phyloP scores from a whole-genome alignment of 1,140 invertebrate genomes.

The Zaprionus ornatus region DNA sequence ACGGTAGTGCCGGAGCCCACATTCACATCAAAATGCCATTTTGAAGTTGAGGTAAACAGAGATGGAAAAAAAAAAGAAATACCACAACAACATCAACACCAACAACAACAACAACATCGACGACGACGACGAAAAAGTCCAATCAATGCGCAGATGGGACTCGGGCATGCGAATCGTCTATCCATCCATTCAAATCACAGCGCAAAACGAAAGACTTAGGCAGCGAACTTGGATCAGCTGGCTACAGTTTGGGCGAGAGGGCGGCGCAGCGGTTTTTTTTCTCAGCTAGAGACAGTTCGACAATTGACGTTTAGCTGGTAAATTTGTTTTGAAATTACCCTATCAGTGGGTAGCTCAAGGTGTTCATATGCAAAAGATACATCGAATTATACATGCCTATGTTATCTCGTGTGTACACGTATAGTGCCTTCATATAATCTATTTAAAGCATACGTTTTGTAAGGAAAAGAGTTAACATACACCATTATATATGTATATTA shows the following conservation, averaged over 20 bases:
- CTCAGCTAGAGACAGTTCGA: conserved; percentile 8
- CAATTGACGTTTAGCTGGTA: conserved; percentile 15
- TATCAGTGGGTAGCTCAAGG: conserved; percentile 22
- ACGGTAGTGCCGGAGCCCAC: conserved; percentile 35
- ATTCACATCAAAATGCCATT: conserved; percentile 56
- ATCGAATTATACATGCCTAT: no score
- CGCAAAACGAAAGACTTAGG: conserved; percentile 69
- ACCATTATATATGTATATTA: no score
- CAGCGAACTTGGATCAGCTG: conserved; percentile 55
- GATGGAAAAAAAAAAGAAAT: not conserved
- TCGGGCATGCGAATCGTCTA: conserved; percentile 49
- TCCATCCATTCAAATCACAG: conserved; percentile 39
- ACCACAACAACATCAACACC: not conserved
- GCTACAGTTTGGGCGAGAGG: not conserved
- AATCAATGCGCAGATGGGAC: conserved; percentile 48
- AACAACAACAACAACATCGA: not conserved
- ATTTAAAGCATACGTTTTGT: no score
- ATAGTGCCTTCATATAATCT: no score
- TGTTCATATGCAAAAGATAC: not conserved
- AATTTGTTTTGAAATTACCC: conserved; percentile 34
- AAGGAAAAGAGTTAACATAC: no score
- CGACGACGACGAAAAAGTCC: conserved; percentile 14
- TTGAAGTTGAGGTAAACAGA: conserved; percentile 44
- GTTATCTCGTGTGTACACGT: no score
- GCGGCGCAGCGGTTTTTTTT: not conserved